Evolutionary conservation across 2,113 vertebrate genomes (phyloP).

Genomic region (Cinclus mexicanus): DNA sequence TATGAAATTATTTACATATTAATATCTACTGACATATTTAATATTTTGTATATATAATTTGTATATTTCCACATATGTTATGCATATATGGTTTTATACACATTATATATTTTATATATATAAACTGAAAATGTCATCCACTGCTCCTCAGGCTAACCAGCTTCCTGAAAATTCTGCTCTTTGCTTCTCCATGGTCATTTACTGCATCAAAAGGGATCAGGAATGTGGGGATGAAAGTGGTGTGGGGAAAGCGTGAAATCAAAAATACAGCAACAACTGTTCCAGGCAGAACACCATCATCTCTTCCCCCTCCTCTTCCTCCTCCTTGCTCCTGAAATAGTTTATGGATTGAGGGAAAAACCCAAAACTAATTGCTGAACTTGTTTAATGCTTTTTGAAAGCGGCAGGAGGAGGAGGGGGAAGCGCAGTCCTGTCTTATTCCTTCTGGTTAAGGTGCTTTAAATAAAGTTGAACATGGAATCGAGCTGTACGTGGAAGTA

Average conservation of each 20-base stretch:
- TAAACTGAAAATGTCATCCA: background rate
- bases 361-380: background rate
- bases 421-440: background rate
- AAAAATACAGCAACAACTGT: background rate
- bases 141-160: background rate
- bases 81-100: background rate
- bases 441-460: background rate
- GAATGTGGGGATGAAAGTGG: background rate
- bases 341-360: background rate
- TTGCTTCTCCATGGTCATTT: background rate
- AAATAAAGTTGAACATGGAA: background rate
- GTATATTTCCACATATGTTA: background rate
- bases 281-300: background rate
- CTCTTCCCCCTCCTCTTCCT: background rate
- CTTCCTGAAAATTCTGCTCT: background rate
- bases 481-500: background rate
- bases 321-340: background rate
- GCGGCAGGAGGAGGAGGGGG: background rate
- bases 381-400: background rate
- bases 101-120: fast-evolving
- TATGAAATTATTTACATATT: too few relatives aligned
- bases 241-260: background rate
- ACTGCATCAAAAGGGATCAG: slow-evolving; percentile 2
- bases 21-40: too few relatives aligned
- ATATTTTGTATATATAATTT: background rate